A percentile compares a stretch with the other conserved stretches of the same genome.
Evolutionary conservation across 2,113 vertebrate genomes (phyloP).

Genomic region (Perca schrenkii): DNA sequence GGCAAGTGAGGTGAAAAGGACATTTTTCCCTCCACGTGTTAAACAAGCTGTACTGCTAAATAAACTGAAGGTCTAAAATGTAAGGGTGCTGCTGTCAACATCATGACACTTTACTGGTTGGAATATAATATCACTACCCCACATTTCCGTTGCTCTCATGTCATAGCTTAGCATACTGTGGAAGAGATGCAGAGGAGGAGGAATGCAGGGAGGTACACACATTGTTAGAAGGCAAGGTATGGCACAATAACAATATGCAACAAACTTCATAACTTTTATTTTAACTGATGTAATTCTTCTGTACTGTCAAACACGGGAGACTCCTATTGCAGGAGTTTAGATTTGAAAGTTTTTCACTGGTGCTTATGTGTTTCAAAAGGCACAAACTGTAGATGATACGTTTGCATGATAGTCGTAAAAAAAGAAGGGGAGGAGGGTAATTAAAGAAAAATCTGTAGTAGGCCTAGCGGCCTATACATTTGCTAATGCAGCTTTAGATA

Average conservation of each 20-base stretch:
- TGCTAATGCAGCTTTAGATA: conserved; percentile 7
- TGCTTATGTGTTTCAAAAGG: conserved; percentile 53
- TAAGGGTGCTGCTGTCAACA: background rate
- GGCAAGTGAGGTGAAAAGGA: background rate
- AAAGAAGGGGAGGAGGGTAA: background rate
- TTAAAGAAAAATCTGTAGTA: conserved; percentile 1
- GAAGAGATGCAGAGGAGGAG: background rate
- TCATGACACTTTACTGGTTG: conserved; percentile 6
- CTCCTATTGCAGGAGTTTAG: conserved; percentile 27
- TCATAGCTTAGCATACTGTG: conserved; percentile 16
- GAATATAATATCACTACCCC: conserved; percentile 15
- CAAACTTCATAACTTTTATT: conserved; percentile 27
- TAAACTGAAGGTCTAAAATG: background rate
- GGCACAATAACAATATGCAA: conserved; percentile 53
- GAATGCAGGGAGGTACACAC: conserved; percentile 7
- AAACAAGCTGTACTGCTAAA: background rate
- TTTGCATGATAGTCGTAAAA: conserved; percentile 52
- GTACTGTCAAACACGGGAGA: conserved; percentile 21
- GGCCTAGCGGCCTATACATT: background rate
- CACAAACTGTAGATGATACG: conserved; percentile 53
- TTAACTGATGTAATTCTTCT: conserved; percentile 16
- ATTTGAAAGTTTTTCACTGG: conserved; percentile 16
- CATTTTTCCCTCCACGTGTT: background rate
- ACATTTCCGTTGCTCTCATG: conserved; percentile 27
- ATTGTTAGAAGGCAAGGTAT: background rate